Base-by-base conservation (phyloP, 2,888 invertebrate species). In the Synanthedon formicaeformis region DNA sequence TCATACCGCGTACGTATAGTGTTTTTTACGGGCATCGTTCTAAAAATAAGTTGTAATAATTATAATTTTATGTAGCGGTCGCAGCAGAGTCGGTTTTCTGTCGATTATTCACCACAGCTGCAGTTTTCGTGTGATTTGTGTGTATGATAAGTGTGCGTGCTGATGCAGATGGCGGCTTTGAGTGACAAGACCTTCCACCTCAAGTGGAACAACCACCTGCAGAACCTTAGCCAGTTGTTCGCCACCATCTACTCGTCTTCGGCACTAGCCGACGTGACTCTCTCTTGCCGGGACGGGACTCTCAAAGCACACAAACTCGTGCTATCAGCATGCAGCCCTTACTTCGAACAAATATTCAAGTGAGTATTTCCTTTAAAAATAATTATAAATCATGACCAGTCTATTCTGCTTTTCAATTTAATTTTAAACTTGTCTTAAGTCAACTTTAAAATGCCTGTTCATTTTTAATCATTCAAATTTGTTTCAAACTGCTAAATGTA, bases 291-390 rank as follows among this genome's bases (percentile, higher is more conserved):
- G 67, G 92, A 92, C 75, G 93, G 93, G 45, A 89, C 91, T 71
- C 84, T 93, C 64, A 90, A 90, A 69, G 92, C 92, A 49, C 92
- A 92, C 75, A 91, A 92, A 72, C 88, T 93, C 61, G 92, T 93
- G 60, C 86, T 94, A 58, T 93, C 93, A 50, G 92, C 93, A 52
- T 92, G 92, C 81, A 93, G 93, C 67, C 91, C 93, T 52, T 93
- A 93, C 74, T 93, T 94, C 78, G 92, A 92, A 71, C 90, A 91
- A 62, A 91, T 94, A 63, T 92, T 93, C 82, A 90, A 90, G 87
- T 87, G 61, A 78, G 77, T 72, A 53, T 52, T 16, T 14, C 52
- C 4, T 11, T 18, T 23, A 34, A 23, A 49, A 45, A 6, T 45
- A n/a, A 45, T 45, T 45, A 6, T 11, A 45, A 45, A 45, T 45